Percentiles rank a stretch among this genome's conserved stretches.
Evolutionary conservation across 1,140 invertebrate genomes (phyloP).

Genomic region (Pygmarrhopalites habei): DNA sequence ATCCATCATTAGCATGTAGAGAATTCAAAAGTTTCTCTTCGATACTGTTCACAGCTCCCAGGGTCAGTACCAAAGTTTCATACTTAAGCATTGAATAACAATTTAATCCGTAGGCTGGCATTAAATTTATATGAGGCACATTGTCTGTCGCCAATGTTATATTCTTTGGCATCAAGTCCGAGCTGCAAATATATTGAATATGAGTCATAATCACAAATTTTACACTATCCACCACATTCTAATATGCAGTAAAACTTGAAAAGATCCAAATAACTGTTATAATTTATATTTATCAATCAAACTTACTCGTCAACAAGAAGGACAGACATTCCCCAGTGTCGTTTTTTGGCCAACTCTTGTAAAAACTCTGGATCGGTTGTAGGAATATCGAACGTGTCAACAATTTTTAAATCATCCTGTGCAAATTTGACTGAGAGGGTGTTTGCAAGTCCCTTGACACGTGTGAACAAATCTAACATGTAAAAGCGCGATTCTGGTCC

Average conservation of each 20-base stretch:
- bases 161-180: constrained; percentile 78
- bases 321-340: constrained; percentile 93
- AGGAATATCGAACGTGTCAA: constrained; percentile 78
- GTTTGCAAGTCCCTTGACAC: constrained; percentile 71
- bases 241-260: too few relatives aligned
- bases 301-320: constrained; percentile 84
- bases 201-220: too few relatives aligned
- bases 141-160: constrained; percentile 68
- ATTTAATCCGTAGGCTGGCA: constrained; percentile 79
- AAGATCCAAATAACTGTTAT: too few relatives aligned
- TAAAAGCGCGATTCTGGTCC: constrained; percentile 80
- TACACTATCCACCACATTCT: too few relatives aligned
- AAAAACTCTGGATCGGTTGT: constrained; percentile 72
- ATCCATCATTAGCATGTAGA: constrained; percentile 62
- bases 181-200: constrained; percentile 54
- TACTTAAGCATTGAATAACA: constrained; percentile 88
- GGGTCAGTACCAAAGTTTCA: constrained; percentile 83
- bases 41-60: constrained; percentile 71
- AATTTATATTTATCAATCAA: too few relatives aligned
- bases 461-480: constrained; percentile 71
- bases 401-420: constrained; percentile 84
- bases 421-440: constrained; percentile 83
- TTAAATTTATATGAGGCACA: constrained; percentile 79
- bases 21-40: constrained; percentile 77
- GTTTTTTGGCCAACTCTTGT: constrained; percentile 65